A percentile compares a stretch with the other conserved stretches of the same genome.
phyloP scores from a whole-genome alignment of 2,888 invertebrate genomes.

The Cactoblastis cactorum region DNA sequence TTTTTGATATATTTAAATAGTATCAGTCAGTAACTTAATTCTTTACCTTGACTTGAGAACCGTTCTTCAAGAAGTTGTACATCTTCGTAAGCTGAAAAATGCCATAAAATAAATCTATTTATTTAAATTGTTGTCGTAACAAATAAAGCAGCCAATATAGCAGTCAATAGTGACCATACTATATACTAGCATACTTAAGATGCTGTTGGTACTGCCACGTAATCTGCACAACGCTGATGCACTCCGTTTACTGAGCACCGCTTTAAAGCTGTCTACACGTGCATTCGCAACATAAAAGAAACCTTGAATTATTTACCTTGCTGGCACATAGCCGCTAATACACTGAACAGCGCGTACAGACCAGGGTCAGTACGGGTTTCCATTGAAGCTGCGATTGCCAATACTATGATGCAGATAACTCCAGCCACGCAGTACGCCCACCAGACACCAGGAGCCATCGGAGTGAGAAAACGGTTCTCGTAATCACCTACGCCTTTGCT shows the following conservation, averaged over 20 bases:
- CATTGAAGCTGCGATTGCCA: constrained; percentile 48
- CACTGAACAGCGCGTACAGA: constrained; percentile 52
- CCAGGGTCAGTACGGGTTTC: constrained; percentile 48
- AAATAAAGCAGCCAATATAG: no score
- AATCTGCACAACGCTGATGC: no score
- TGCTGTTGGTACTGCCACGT: neutral
- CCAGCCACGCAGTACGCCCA: constrained; percentile 45
- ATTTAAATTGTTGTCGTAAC: no score
- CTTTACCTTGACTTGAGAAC: constrained; percentile 55
- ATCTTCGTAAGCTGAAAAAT: constrained; percentile 59
- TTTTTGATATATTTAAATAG: no score
- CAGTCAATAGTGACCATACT: no score
- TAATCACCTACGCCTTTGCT: constrained; percentile 59
- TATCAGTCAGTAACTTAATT: neutral
- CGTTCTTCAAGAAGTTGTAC: constrained; percentile 40
- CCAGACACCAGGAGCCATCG: constrained; percentile 68
- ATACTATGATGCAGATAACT: constrained; percentile 43
- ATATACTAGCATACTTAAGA: no score
- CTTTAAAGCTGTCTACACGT: no score
- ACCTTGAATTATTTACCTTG: constrained; percentile 41
- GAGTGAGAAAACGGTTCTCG: constrained; percentile 69
- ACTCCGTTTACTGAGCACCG: no score
- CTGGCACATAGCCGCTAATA: constrained; percentile 61
- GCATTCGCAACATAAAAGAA: neutral
- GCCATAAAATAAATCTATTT: no score